Conservation (phyloP, 2,797 vertebrate species). For the Enoplosus armatus region DNA sequence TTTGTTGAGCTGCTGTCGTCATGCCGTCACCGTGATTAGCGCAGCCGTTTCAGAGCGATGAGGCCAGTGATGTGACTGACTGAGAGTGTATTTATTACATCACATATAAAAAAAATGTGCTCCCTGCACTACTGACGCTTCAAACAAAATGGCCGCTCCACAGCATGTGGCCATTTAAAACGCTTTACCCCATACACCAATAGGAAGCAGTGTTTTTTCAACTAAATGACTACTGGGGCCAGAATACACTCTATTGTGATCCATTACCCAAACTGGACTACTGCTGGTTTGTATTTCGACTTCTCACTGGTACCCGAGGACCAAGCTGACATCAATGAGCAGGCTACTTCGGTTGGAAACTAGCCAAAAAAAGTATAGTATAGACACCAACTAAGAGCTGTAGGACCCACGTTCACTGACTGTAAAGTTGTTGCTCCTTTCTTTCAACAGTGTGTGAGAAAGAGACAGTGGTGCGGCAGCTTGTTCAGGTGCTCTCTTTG, state of each 20-base stretch:
- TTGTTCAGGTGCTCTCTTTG: slow-evolving; percentile 85
- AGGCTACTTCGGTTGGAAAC: background rate
- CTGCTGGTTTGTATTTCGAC: background rate
- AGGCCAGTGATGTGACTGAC: too few species aligned
- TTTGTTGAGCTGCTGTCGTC: too few species aligned
- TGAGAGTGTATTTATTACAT: too few species aligned
- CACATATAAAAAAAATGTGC: too few species aligned
- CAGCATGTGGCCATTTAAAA: background rate
- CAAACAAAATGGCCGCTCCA: background rate
- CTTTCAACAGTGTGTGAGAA: slow-evolving; percentile 73
- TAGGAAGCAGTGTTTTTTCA: background rate
- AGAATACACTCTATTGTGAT: background rate
- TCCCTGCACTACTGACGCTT: background rate
- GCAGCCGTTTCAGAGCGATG: too few species aligned
- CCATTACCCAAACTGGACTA: background rate
- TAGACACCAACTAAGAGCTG: background rate
- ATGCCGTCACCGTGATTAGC: too few species aligned
- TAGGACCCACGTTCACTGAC: background rate
- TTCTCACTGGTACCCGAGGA: background rate
- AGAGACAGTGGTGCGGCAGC: slow-evolving; percentile 82
- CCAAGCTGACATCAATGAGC: background rate
- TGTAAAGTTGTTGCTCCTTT: background rate
- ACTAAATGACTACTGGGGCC: background rate
- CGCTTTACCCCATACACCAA: background rate
- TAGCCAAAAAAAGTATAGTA: background rate